Conservation (phyloP, 2,797 vertebrate genomes). For the Eulemur mongoz region DNA sequence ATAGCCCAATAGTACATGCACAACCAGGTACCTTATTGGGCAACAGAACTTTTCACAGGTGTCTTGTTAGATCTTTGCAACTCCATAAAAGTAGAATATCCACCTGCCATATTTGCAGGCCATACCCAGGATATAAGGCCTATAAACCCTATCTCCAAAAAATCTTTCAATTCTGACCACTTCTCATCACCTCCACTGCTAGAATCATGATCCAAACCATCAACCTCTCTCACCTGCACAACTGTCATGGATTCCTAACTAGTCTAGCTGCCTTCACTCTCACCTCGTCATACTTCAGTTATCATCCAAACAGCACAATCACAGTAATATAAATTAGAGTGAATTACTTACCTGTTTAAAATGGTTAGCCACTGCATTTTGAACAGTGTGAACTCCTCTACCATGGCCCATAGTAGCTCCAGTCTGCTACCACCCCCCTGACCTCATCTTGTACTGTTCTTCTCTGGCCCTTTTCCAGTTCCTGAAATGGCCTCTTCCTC, state of each 20-base stretch:
- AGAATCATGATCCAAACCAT: neutral
- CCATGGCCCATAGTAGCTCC: neutral
- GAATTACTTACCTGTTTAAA: neutral
- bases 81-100: neutral
- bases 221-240: neutral
- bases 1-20: neutral
- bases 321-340: neutral
- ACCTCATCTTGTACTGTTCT: neutral
- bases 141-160: neutral
- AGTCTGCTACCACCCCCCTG: neutral
- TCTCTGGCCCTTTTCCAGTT: neutral
- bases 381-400: neutral
- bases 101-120: neutral
- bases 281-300: neutral
- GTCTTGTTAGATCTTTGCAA: neutral
- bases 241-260: neutral
- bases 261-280: neutral
- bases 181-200: neutral
- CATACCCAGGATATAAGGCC: neutral
- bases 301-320: constrained; percentile 1
- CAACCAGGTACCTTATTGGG: neutral
- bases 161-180: constrained; percentile 4
- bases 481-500: neutral
- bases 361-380: neutral
- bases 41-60: neutral